A percentile compares a stretch with the other conserved stretches of the same genome.
Conservation (phyloP, 53 echinoderm and acorn worm species). For the Holothuria leucospilota region DNA sequence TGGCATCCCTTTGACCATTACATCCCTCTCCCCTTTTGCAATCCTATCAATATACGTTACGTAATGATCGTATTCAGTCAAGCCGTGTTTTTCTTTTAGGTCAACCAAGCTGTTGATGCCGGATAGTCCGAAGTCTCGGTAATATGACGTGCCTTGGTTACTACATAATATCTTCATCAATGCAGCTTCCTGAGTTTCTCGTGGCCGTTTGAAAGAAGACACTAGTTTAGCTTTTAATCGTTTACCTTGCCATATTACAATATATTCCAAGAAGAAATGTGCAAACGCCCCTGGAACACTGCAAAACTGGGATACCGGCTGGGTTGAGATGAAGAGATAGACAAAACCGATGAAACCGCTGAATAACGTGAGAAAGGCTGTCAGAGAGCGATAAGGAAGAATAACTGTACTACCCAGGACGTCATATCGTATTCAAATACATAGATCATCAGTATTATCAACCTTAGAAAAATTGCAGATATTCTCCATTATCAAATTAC, state of each 20-base stretch:
- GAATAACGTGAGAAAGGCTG: too few species aligned
- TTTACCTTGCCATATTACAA: neutral
- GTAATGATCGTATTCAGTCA: constrained; percentile 10
- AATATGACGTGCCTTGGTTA: neutral
- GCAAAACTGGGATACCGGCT: too few species aligned
- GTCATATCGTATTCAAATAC: too few species aligned
- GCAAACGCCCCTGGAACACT: neutral
- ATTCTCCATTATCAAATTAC: too few species aligned
- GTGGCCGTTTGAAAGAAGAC: neutral
- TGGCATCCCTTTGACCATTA: neutral
- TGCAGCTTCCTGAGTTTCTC: neutral
- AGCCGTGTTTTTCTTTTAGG: neutral
- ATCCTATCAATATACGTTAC: constrained; percentile 2
- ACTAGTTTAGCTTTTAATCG: neutral
- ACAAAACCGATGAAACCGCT: too few species aligned
- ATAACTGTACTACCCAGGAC: too few species aligned
- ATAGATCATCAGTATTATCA: too few species aligned
- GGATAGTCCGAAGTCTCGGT: neutral
- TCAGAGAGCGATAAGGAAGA: too few species aligned
- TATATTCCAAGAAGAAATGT: neutral
- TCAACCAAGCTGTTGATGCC: neutral
- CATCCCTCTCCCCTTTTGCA: neutral
- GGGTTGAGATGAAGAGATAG: too few species aligned
- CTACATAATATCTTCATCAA: neutral
- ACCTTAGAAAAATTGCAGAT: too few species aligned